These are phyloP conservation scores for Clupea harengus DNA, from an alignment of 2,113 vertebrate genomes.

Conservation along the genomic window DNA sequence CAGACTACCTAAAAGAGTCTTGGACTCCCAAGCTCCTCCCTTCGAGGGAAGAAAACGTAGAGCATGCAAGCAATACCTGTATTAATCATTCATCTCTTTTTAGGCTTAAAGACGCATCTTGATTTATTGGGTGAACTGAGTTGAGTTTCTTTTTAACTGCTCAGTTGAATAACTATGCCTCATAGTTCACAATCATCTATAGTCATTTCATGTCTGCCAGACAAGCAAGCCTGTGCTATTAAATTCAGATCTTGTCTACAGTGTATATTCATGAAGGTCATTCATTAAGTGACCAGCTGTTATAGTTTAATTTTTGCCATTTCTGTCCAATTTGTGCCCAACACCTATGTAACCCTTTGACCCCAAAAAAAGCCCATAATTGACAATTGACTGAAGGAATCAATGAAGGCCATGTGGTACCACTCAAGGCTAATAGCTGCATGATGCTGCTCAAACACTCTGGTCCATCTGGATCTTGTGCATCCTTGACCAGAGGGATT, in stretches of 20 bases:
- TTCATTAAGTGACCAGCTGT: slow-evolving; percentile 52
- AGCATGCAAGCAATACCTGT: no score
- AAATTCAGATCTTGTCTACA: not conserved
- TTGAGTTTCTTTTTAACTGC: not conserved
- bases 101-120: not conserved
- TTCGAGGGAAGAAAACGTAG: not conserved
- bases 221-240: not conserved
- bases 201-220: not conserved
- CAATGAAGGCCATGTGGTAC: slow-evolving; percentile 55
- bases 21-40: not conserved
- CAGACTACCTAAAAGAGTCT: no score
- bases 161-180: not conserved
- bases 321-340: slow-evolving; percentile 51
- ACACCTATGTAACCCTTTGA: slow-evolving; percentile 47
- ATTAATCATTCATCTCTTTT: not conserved
- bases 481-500: slow-evolving; percentile 41
- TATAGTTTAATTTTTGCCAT: slow-evolving; percentile 49
- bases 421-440: slow-evolving; percentile 46
- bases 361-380: slow-evolving; percentile 46
- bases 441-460: slow-evolving; percentile 35
- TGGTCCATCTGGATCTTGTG: slow-evolving; percentile 44
- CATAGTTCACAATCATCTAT: not conserved
- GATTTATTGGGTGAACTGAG: not conserved
- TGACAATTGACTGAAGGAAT: slow-evolving; percentile 47
- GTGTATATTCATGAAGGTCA: slow-evolving; percentile 35